These are phyloP conservation scores for Leiothrix lutea DNA, from an alignment of 2,113 vertebrate species.

Conservation along the genomic window DNA sequence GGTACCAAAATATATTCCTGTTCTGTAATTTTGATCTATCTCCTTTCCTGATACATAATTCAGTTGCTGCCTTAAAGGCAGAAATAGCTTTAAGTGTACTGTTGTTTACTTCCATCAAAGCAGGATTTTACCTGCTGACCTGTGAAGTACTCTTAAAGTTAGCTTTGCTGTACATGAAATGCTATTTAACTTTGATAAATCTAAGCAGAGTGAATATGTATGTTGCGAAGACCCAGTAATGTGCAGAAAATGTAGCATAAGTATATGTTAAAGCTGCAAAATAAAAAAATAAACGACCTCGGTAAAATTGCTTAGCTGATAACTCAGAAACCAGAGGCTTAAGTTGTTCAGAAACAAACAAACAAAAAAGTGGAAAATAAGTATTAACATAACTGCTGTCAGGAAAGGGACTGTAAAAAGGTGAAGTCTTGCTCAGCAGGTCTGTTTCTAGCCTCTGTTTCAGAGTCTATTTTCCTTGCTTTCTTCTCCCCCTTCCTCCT, in stretches of 20 bases:
- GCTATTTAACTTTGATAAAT: not conserved
- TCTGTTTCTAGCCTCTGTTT: not conserved
- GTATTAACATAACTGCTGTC: not conserved
- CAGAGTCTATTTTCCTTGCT: not conserved
- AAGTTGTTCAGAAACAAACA: not conserved
- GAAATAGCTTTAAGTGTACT: not conserved
- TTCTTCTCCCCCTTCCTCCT: not conserved
- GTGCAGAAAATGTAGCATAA: not conserved
- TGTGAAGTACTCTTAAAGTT: not conserved
- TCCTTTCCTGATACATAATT: not conserved
- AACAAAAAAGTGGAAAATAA: not conserved
- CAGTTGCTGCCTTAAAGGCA: slow-evolving; percentile 2
- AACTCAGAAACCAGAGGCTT: not conserved
- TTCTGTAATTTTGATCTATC: not conserved
- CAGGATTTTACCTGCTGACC: slow-evolving; percentile 32
- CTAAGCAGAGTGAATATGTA: not conserved
- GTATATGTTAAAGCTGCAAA: not conserved
- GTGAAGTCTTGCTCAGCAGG: not conserved
- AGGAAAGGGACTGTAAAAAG: not conserved
- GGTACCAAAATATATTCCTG: not conserved
- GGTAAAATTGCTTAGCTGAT: not conserved
- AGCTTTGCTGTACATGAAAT: not conserved
- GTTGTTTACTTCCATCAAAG: slow-evolving; percentile 6
- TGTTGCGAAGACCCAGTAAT: not conserved
- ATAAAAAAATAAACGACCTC: not conserved